Evolutionary conservation across 1,140 invertebrate genomes (phyloP).

Genomic region (Chironomus tepperi): DNA sequence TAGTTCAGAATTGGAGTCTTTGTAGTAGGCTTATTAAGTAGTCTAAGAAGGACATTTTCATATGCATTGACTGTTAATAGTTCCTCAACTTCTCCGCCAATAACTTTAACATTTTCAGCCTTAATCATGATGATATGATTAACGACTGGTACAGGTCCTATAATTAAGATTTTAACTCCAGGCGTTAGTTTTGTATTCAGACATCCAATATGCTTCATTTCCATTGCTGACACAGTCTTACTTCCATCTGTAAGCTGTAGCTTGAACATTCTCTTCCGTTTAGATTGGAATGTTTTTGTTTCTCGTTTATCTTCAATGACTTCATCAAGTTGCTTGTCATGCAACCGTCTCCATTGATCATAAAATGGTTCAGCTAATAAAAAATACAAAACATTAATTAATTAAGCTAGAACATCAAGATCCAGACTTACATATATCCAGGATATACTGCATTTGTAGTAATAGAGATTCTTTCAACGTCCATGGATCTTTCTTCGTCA

Average conservation of each 20-base stretch:
- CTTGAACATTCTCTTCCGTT: slow-evolving; percentile 55
- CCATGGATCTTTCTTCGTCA: slow-evolving; percentile 39
- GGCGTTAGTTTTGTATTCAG: slow-evolving; percentile 52
- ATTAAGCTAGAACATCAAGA: too few relatives aligned
- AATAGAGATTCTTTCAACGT: slow-evolving; percentile 46
- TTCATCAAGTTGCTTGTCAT: slow-evolving; percentile 44
- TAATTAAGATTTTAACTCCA: slow-evolving; percentile 53
- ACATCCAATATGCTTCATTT: slow-evolving; percentile 55
- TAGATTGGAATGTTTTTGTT: slow-evolving; percentile 30
- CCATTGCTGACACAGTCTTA: slow-evolving; percentile 59
- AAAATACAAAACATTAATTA: background rate
- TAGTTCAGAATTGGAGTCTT: slow-evolving; percentile 40
- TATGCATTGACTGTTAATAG: slow-evolving; percentile 49
- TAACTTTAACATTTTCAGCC: slow-evolving; percentile 49
- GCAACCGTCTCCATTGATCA: slow-evolving; percentile 53
- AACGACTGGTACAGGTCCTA: slow-evolving; percentile 61
- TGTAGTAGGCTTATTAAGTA: slow-evolving; percentile 45
- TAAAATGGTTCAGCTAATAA: slow-evolving; percentile 46
- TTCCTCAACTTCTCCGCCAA: slow-evolving; percentile 67
- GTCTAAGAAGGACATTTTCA: slow-evolving; percentile 51
- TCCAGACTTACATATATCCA: slow-evolving; percentile 32
- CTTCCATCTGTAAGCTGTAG: slow-evolving; percentile 68
- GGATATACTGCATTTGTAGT: slow-evolving; percentile 43
- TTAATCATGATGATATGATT: slow-evolving; percentile 60
- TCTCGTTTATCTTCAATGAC: slow-evolving; percentile 42